Conservation (phyloP, 2,888 invertebrate genomes). For the Acrocyrtus sp. region DNA sequence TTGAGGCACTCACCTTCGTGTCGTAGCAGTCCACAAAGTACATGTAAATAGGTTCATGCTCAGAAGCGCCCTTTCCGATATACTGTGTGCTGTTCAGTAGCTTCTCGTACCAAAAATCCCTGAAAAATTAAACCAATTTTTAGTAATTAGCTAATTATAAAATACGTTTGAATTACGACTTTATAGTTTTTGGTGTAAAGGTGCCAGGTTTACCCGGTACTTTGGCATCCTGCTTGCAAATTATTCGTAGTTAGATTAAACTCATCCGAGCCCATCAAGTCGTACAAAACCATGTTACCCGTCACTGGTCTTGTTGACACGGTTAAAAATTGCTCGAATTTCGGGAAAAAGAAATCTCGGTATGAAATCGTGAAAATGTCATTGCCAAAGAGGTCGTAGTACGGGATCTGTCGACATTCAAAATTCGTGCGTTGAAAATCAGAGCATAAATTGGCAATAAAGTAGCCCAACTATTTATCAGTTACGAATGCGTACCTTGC, state of each 20-base stretch:
- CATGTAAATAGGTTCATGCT: conserved; percentile 50
- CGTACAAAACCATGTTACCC: conserved; percentile 59
- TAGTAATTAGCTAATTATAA: too few relatives aligned
- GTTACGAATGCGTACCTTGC: too few relatives aligned
- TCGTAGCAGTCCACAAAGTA: conserved; percentile 55
- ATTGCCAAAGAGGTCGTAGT: conserved; percentile 40
- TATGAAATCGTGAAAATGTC: conserved; percentile 57
- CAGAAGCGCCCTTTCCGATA: conserved; percentile 18
- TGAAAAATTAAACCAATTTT: too few relatives aligned
- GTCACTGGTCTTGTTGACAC: conserved; percentile 49
- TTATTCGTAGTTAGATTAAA: conserved; percentile 39
- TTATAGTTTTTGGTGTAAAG: too few relatives aligned
- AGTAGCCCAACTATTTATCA: too few relatives aligned
- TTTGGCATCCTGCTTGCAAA: conserved; percentile 46
- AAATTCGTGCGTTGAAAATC: too few relatives aligned
- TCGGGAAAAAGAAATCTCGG: conserved; percentile 52
- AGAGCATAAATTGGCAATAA: too few relatives aligned
- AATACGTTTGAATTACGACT: too few relatives aligned
- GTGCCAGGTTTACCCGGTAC: conserved; percentile 32
- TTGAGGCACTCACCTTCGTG: conserved; percentile 1
- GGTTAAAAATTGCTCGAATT: conserved; percentile 61
- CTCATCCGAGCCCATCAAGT: conserved; percentile 43
- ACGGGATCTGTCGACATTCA: conserved; percentile 50
- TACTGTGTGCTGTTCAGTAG: conserved; percentile 11
- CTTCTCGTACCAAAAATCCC: conserved; percentile 41